Evolutionary conservation across 2,888 invertebrate species (phyloP), one percentile per base, ranked within the genome.

Genomic region (Parnassius mnemosyne): DNA sequence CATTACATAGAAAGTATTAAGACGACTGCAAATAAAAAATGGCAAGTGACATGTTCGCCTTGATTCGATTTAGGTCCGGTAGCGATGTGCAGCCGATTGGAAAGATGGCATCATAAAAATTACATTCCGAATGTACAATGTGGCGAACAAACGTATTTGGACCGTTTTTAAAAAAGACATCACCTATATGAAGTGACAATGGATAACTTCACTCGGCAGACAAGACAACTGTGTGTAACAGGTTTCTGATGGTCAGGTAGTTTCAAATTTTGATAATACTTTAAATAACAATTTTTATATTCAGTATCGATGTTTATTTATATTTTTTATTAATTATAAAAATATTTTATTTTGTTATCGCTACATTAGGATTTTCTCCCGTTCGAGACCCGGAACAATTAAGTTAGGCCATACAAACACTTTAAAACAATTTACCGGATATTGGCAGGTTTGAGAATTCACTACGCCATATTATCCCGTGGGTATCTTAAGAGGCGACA

Each of bases 21-120:
- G 11, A 25, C 34, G 12, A 34, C 12, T 50, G 51, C 47, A 63
- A 61, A 13, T 11, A 57, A 64, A 52, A 51, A 5, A 43, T 72
- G 63, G 71, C 70, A 63, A 70, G 64, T 63, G 69, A 60, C 65
- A 66, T 73, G 69, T 70, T 72, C 67, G 67, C 16, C 64, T 69
- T 70, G 72, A 71, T 71, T 68, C 68, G 72, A 71, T 72, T 71
- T 72, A 69, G 75, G 75, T 74, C 75, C 88, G 71, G 89, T 89
- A 89, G 89, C 89, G 68, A 73, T 76, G 81, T 75, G 71, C 78
- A 75, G 71, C 77, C 79, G 79, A 86, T 87, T 71, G 83, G 80
- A 87, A 89, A 88, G 87, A 88, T 89, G 72, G 71, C 75, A 86
- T 85, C 81, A 69, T 73, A 72, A 70, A 65, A 76, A 83, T 79